Evolutionary conservation across 2,888 invertebrate species (phyloP), one percentile per base, ranked within the genome.

Genomic region (Glaucopsyche alexis): DNA sequence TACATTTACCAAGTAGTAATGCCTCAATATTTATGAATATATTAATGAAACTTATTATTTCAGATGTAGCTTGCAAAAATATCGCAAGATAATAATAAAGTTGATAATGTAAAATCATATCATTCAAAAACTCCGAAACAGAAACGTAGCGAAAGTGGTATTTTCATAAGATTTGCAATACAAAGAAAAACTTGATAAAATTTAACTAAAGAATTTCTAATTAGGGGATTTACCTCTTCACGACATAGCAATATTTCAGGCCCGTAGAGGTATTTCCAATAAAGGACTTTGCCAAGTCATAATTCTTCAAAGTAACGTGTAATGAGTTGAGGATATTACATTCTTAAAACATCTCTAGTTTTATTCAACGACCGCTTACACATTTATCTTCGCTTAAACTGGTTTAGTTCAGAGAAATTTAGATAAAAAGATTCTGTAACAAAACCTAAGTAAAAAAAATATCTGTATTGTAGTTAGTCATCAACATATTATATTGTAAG

Each of bases 251-350:
- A 93, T 93, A 93, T 92, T 93, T 93, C 91, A 92, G 88, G 87
- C 86, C 82, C 88, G 92, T 90, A 91, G 86, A 92, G 91, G 92
- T 93, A 93, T 93, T 93, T 93, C 91, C 93, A 93, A 93, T 93
- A 93, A 93, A 90, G 92, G 92, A 89, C 92, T 92, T 91, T 89
- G 92, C 92, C 91, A 91, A 93, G 90, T 92, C 92, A 93, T 92
- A 92, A 92, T 92, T 92, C 92, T 93, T 90, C 89, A 91, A 91
- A 92, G 93, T 91, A 87, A 89, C 91, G 88, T 89, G 89, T 93
- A 92, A 92, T 91, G 90, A 93, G 92, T 92, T 92, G 91, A 89
- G 90, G 89, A 89, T 91, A 86, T 91, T 88, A 89, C 86, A 90
- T 90, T 91, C 90, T 89, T 90, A 84, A 83, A 85, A 89, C 89